phyloP scores from a whole-genome alignment of 2,797 vertebrate genomes.

The Paguma larvata region DNA sequence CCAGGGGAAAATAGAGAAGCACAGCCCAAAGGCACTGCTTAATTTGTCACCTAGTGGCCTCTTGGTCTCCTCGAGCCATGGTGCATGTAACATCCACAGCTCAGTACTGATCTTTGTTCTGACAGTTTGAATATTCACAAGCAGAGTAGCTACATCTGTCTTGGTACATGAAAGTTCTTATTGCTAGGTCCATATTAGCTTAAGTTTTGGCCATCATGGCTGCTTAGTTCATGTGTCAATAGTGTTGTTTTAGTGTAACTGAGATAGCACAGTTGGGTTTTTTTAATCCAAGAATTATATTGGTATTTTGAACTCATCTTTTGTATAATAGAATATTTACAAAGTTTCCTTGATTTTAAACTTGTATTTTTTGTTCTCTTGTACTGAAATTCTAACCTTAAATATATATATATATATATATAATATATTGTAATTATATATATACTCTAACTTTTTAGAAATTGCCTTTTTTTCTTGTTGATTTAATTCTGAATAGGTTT shows the following conservation, averaged over 20 bases:
- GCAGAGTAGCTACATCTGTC: background rate
- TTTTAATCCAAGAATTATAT: background rate
- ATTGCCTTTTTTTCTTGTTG: background rate
- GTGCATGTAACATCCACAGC: background rate
- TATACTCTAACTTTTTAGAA: background rate
- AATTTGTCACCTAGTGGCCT: background rate
- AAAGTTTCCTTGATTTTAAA: background rate
- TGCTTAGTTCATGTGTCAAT: background rate
- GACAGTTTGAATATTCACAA: background rate
- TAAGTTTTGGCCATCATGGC: background rate
- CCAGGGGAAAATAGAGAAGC: background rate
- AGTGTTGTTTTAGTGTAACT: background rate
- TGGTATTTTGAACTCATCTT: background rate
- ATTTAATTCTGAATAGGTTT: background rate
- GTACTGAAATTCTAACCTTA: background rate
- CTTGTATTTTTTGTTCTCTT: background rate
- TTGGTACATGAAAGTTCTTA: background rate
- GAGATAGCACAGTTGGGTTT: background rate
- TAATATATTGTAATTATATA: too few species aligned
- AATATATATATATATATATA: background rate
- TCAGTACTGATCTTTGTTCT: background rate
- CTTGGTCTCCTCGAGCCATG: background rate
- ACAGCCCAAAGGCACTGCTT: background rate
- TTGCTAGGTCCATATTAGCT: background rate
- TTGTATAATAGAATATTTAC: background rate